Evolutionary conservation across 2,888 invertebrate species (phyloP).

Genomic region (Acutogordius australiensis): DNA sequence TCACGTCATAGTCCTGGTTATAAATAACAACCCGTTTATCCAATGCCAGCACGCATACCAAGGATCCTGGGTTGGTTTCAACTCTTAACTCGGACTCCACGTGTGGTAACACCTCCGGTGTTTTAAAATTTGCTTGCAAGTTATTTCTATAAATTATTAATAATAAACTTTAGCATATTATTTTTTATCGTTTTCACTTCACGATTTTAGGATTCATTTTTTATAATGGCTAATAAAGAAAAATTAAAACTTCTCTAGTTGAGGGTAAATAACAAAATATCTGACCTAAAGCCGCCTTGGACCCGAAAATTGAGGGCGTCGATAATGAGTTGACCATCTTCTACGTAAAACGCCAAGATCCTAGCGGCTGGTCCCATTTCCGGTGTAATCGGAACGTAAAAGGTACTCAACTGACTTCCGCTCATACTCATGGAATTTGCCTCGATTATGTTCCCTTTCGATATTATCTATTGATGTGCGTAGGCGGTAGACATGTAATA

Average conservation of each 20-base stretch:
- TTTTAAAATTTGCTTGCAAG: neutral
- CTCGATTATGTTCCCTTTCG: neutral
- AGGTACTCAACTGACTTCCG: neutral
- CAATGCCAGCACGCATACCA: neutral
- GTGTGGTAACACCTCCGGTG: neutral
- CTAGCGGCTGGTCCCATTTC: neutral
- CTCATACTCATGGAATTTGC: neutral
- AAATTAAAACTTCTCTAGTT: too few species aligned
- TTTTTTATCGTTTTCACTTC: too few species aligned
- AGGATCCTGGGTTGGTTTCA: neutral
- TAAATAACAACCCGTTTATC: neutral
- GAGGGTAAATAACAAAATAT: too few species aligned
- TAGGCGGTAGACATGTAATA: too few species aligned
- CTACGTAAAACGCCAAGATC: neutral
- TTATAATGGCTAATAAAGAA: too few species aligned
- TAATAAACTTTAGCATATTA: too few species aligned
- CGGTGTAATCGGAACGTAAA: neutral
- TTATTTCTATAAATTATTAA: too few species aligned
- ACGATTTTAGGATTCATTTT: neutral
- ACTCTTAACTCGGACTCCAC: neutral
- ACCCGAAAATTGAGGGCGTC: conserved; percentile 1
- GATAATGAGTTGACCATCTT: neutral
- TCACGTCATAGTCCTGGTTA: neutral
- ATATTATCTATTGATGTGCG: neutral
- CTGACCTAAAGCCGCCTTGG: neutral